Conservation (phyloP, 2,888 invertebrate species). For the Tubulanus polymorphus region DNA sequence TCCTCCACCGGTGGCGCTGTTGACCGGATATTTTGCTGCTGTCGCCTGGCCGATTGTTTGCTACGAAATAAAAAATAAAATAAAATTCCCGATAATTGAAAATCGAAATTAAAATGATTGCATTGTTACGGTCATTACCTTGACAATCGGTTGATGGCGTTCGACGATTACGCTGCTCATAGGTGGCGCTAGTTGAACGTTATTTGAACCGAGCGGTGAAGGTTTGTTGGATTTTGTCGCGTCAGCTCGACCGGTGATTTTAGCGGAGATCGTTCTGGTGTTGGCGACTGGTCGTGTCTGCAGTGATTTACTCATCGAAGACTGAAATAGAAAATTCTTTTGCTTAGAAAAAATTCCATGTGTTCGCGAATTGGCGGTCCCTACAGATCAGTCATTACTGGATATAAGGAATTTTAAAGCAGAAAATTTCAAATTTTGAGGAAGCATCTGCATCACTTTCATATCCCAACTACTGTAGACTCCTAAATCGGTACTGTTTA, state of each 20-base stretch:
- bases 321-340: too few relatives aligned
- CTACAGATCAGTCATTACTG: too few relatives aligned
- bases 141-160: constrained; percentile 43
- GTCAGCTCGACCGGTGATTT: constrained; percentile 25
- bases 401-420: too few relatives aligned
- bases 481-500: too few relatives aligned
- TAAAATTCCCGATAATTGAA: not conserved
- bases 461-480: too few relatives aligned
- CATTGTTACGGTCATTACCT: constrained; percentile 26
- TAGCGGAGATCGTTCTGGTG: too few relatives aligned
- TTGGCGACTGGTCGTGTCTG: too few relatives aligned
- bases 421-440: too few relatives aligned
- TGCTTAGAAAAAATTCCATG: too few relatives aligned
- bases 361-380: too few relatives aligned
- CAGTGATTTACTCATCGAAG: too few relatives aligned
- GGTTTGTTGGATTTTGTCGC: constrained; percentile 12
- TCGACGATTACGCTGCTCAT: constrained; percentile 49
- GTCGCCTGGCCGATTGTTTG: constrained; percentile 47
- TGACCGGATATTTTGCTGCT: constrained; percentile 32
- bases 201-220: not conserved
- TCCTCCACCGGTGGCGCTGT: not conserved
- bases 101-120: not conserved
- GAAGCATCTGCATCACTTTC: too few relatives aligned
- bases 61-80: constrained; percentile 27
- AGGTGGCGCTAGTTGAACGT: constrained; percentile 36